Evolutionary conservation across 2,113 vertebrate species (phyloP).

Genomic region (Oxygymnocypris stewartii): DNA sequence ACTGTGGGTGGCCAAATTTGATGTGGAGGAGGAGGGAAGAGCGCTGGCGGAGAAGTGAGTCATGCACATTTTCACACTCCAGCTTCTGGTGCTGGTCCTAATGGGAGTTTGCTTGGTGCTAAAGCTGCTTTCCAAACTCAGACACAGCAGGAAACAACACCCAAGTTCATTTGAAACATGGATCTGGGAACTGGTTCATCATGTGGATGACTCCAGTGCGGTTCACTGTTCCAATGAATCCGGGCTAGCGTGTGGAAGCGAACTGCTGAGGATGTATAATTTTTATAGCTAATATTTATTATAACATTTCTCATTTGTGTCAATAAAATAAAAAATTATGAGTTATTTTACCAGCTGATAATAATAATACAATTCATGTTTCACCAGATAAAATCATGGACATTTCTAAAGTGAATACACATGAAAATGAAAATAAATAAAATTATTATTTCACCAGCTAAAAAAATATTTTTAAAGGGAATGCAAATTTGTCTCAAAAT

Average conservation of each 20-base stretch:
- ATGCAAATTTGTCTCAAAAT: too few species aligned
- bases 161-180: neutral
- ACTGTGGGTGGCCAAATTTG: slow-evolving; percentile 93
- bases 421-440: neutral
- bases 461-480: too few species aligned
- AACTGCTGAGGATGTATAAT: neutral
- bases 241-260: neutral
- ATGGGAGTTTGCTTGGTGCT: neutral
- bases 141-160: neutral
- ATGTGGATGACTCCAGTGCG: neutral
- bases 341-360: neutral
- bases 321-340: neutral
- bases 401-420: neutral
- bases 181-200: neutral
- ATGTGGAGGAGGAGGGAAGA: slow-evolving; percentile 87
- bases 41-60: slow-evolving; percentile 84
- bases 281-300: neutral
- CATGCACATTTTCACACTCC: neutral
- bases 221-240: neutral
- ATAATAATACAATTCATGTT: too few species aligned
- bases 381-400: too few species aligned
- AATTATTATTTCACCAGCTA: too few species aligned
- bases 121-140: neutral
- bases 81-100: neutral
- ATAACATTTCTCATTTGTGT: neutral